Evolutionary conservation across 2,797 vertebrate genomes (phyloP).

Genomic region (Propithecus deckenii): DNA sequence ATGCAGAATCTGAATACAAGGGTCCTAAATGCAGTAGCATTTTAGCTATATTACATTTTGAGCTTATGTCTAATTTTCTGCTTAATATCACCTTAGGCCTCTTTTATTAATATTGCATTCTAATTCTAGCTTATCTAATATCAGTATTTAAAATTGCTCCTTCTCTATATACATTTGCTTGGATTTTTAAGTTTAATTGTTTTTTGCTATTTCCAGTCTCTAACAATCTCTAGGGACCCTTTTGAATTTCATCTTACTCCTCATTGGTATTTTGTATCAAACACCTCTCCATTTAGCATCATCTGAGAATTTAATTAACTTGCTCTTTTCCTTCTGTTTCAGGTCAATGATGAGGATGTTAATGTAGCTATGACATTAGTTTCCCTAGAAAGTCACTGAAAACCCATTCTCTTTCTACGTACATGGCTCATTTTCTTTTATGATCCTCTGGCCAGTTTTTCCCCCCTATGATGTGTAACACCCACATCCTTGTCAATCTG

Average conservation of each 20-base stretch:
- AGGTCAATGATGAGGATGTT: conserved; percentile 14
- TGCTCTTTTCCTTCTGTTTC: conserved; percentile 23
- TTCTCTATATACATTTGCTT: conserved; percentile 34
- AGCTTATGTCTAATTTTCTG: conserved; percentile 25
- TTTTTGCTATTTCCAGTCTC: background rate
- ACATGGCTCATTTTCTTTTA: background rate
- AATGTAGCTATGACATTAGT: background rate
- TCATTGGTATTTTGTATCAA: conserved; percentile 30
- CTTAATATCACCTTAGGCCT: background rate
- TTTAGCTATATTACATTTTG: background rate
- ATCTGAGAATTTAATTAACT: conserved; percentile 47
- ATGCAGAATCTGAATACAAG: background rate
- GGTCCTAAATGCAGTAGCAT: background rate
- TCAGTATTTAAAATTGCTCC: conserved; percentile 45
- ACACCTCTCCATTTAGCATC: conserved; percentile 9
- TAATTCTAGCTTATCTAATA: conserved; percentile 50
- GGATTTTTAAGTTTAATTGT: background rate
- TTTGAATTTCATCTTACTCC: background rate
- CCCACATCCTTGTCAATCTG: background rate
- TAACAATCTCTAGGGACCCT: background rate
- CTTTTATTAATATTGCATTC: conserved; percentile 15
- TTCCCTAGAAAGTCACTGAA: background rate
- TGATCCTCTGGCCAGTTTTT: background rate
- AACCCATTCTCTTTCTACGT: background rate
- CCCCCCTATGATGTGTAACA: background rate